These are phyloP conservation scores for Cryptotis parvus DNA, from an alignment of 2,113 vertebrate genomes.

Conservation along the genomic window DNA sequence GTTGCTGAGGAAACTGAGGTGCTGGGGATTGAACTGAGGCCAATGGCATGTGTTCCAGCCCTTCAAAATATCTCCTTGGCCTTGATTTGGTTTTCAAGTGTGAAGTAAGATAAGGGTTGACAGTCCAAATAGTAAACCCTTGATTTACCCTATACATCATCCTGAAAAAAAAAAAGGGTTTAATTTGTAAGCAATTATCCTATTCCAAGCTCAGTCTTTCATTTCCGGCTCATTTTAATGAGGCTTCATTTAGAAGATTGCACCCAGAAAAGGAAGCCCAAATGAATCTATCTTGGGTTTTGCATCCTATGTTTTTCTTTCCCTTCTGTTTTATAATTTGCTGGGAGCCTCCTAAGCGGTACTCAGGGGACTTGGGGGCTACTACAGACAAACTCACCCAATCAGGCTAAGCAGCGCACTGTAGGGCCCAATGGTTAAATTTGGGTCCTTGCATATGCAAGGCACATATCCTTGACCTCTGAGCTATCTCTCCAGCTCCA, in stretches of 20 bases:
- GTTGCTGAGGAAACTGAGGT: too few relatives aligned
- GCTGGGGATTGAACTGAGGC: too few relatives aligned
- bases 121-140: neutral
- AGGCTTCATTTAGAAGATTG: neutral
- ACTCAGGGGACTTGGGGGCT: too few relatives aligned
- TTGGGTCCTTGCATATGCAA: too few relatives aligned
- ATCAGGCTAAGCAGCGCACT: too few relatives aligned
- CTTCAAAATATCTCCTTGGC: too few relatives aligned
- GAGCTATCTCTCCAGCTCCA: too few relatives aligned
- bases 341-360: too few relatives aligned
- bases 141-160: neutral
- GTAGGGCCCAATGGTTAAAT: too few relatives aligned
- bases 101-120: neutral
- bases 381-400: too few relatives aligned
- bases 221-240: conserved; percentile 2
- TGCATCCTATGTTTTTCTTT: neutral
- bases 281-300: neutral
- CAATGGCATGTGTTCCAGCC: too few relatives aligned
- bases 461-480: neutral
- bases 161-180: neutral
- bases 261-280: neutral
- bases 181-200: neutral
- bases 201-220: neutral
- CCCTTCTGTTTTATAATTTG: too few relatives aligned
- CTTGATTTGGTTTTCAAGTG: neutral